Percentiles rank a stretch among this genome's conserved stretches.
phyloP scores from a whole-genome alignment of 2,797 vertebrate species.

The Chaetodon trifasciatus region DNA sequence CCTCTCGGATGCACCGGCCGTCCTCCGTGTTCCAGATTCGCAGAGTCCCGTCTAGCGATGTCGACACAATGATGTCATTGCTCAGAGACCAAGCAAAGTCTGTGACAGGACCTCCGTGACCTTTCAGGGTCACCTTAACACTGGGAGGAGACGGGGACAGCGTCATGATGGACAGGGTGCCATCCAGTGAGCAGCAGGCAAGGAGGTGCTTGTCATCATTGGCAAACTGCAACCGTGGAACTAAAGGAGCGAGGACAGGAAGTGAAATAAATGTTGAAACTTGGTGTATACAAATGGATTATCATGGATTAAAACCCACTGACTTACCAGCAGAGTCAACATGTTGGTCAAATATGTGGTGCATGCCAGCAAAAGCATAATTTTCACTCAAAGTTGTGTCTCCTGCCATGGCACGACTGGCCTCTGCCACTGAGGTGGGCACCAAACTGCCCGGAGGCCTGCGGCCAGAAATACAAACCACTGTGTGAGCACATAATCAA shows the following conservation, averaged over 20 bases:
- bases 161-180: slow-evolving; percentile 93
- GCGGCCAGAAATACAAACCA: slow-evolving; percentile 43
- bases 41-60: slow-evolving; percentile 93
- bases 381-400: slow-evolving; percentile 96
- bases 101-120: slow-evolving; percentile 90
- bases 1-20: slow-evolving; percentile 93
- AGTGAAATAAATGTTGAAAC: not conserved
- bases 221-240: slow-evolving; percentile 94
- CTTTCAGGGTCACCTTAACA: slow-evolving; percentile 91
- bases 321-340: slow-evolving; percentile 91
- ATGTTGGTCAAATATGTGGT: slow-evolving; percentile 98
- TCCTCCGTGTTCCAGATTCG: slow-evolving; percentile 96
- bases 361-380: slow-evolving; percentile 96
- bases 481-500: slow-evolving; percentile 46
- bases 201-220: slow-evolving; percentile 96
- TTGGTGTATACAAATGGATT: not conserved
- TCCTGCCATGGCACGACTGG: slow-evolving; percentile 96
- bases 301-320: not conserved
- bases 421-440: slow-evolving; percentile 94
- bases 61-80: slow-evolving; percentile 95
- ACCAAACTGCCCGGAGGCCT: slow-evolving; percentile 94
- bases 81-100: slow-evolving; percentile 97
- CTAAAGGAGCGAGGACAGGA: slow-evolving; percentile 69
- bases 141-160: slow-evolving; percentile 91
- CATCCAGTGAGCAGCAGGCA: slow-evolving; percentile 95